Conservation (phyloP, 1,140 invertebrate genomes). For the Drosophila setifemur region DNA sequence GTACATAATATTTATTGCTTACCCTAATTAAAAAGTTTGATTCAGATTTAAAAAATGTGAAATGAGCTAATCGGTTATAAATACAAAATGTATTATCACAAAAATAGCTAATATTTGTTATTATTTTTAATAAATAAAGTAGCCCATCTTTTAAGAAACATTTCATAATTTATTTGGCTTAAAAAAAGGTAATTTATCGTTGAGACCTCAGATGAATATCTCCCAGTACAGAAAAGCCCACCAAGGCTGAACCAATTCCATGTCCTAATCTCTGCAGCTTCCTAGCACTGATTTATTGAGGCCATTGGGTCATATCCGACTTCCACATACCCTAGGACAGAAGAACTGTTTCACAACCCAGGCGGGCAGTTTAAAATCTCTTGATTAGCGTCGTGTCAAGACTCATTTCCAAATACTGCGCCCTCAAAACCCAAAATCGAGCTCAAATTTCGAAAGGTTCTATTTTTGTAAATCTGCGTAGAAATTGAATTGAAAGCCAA, state of each 20-base stretch:
- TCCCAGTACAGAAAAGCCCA: too few species aligned
- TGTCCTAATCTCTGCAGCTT: conserved; percentile 6
- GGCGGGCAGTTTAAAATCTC: conserved; percentile 2
- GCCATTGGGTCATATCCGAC: conserved; percentile 38
- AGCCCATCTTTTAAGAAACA: too few species aligned
- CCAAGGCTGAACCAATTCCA: neutral
- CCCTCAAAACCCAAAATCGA: conserved; percentile 46
- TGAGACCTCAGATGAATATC: neutral
- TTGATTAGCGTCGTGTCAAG: conserved; percentile 38
- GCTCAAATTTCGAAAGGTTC: conserved; percentile 61
- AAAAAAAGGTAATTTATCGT: neutral
- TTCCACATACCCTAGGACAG: conserved; percentile 4
- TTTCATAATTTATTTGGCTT: too few species aligned
- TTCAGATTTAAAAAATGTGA: too few species aligned
- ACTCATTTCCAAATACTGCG: conserved; percentile 51
- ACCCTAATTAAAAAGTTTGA: too few species aligned
- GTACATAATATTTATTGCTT: too few species aligned
- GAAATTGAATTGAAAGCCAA: conserved; percentile 33
- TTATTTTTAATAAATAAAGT: too few species aligned
- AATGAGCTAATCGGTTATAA: too few species aligned
- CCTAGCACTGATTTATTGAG: conserved; percentile 23
- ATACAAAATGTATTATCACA: too few species aligned
- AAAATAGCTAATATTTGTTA: too few species aligned
- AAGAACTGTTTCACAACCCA: neutral
- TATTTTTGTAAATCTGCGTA: conserved; percentile 66